Evolutionary conservation across 2,113 vertebrate genomes (phyloP).

Genomic region (Turdus rufiventris): DNA sequence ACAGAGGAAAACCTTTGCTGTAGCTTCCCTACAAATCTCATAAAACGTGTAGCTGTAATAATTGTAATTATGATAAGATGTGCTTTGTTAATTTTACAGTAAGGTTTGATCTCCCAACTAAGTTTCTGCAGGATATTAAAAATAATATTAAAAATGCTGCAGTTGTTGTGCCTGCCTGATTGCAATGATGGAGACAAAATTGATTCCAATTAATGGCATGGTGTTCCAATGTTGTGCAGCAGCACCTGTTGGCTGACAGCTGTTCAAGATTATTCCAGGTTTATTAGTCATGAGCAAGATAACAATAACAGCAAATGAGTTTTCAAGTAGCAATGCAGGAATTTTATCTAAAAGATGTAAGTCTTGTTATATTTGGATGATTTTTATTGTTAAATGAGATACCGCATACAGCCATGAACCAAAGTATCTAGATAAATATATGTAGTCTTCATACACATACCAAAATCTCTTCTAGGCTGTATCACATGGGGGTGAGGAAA

Average conservation of each 20-base stretch:
- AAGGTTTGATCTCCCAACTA: conserved; percentile 5
- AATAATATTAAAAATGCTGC: conserved; percentile 40
- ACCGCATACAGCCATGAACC: background rate
- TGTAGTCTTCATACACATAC: background rate
- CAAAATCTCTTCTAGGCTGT: background rate
- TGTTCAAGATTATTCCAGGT: conserved; percentile 49
- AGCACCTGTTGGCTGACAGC: conserved; percentile 55
- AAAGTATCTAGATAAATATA: background rate
- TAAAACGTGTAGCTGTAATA: conserved; percentile 1
- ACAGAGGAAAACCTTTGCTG: conserved; percentile 26
- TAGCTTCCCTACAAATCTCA: conserved; percentile 22
- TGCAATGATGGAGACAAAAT: conserved; percentile 10
- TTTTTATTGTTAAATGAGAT: conserved; percentile 6
- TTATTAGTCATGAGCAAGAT: conserved; percentile 41
- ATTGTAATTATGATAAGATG: background rate
- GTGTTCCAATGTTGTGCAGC: background rate
- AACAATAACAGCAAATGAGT: conserved; percentile 31
- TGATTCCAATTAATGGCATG: conserved; percentile 22
- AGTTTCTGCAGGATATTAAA: conserved; percentile 55
- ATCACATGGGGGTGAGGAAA: background rate
- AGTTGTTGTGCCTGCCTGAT: conserved; percentile 17
- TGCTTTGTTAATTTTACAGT: conserved; percentile 21
- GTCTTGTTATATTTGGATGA: background rate
- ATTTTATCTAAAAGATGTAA: background rate
- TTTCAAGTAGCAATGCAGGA: conserved; percentile 14